A percentile compares a stretch with the other conserved stretches of the same genome.
These are phyloP conservation scores for Corythornis vintsioides DNA, from an alignment of 2,113 vertebrate species.

Conservation along the genomic window DNA sequence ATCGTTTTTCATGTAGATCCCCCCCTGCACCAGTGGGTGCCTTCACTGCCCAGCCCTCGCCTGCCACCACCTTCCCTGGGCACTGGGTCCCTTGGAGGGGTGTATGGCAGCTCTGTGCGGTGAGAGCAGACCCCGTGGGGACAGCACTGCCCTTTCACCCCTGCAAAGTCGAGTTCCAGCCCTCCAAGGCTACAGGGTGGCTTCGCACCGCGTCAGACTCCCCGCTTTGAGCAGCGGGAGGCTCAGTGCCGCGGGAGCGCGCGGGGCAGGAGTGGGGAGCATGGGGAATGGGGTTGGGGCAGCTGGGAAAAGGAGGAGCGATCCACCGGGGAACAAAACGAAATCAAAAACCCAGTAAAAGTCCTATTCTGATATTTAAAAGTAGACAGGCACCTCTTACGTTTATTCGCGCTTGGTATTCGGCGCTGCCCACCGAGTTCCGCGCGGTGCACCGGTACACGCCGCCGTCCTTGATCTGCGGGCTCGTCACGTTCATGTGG, in stretches of 20 bases:
- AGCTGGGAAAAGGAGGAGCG: neutral
- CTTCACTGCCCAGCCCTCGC: neutral
- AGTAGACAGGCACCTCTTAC: constrained; percentile 99
- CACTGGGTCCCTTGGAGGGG: rapidly evolving
- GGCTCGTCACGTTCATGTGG: constrained; percentile 94
- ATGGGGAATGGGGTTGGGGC: rapidly evolving
- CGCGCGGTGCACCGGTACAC: constrained; percentile 98
- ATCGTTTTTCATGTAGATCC: neutral
- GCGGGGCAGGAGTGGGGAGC: rapidly evolving
- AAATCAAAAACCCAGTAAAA: constrained; percentile 68
- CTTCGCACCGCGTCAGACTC: rapidly evolving
- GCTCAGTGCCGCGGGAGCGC: rapidly evolving
- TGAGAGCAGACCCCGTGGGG: rapidly evolving
- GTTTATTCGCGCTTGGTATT: constrained; percentile 99
- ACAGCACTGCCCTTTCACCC: neutral
- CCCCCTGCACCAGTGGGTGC: neutral
- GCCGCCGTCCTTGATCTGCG: constrained; percentile 96
- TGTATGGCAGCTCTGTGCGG: neutral
- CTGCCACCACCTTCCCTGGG: neutral
- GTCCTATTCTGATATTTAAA: constrained; percentile 99
- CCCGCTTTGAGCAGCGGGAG: neutral
- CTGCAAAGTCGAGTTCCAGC: neutral
- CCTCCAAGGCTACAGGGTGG: neutral
- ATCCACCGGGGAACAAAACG: constrained; percentile 45
- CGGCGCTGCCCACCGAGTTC: constrained; percentile 99